These are phyloP conservation scores for Drosophila cracens DNA, from an alignment of 2,888 invertebrate species.

Conservation along the genomic window DNA sequence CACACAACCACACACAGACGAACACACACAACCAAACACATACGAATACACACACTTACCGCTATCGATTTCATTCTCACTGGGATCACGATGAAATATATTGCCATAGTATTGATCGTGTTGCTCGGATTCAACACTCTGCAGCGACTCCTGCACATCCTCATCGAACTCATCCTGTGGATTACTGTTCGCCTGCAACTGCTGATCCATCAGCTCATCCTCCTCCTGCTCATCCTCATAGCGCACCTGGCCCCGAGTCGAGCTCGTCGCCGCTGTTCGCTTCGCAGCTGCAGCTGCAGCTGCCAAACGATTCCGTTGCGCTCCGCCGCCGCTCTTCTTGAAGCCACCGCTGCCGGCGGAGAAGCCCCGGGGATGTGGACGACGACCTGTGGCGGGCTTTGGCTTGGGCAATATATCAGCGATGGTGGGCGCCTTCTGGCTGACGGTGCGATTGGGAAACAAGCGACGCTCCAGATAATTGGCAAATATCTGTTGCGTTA, in stretches of 20 bases:
- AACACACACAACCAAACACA: too few species aligned
- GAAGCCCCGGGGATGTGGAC: constrained; percentile 77
- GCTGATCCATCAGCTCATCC: constrained; percentile 50
- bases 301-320: constrained; percentile 64
- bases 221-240: constrained; percentile 57
- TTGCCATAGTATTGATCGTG: constrained; percentile 88
- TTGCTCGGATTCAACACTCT: constrained; percentile 90
- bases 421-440: constrained; percentile 87
- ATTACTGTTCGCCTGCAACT: constrained; percentile 40
- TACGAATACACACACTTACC: constrained; percentile 68
- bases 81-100: constrained; percentile 83
- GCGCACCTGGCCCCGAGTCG: constrained; percentile 6
- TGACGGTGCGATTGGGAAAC: constrained; percentile 87
- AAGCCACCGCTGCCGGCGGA: constrained; percentile 54
- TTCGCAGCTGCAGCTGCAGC: constrained; percentile 51
- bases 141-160: constrained; percentile 85
- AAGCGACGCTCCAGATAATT: constrained; percentile 90
- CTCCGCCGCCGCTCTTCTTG: constrained; percentile 56
- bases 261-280: constrained; percentile 34
- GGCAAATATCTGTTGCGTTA: constrained; percentile 91
- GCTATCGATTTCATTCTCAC: constrained; percentile 83
- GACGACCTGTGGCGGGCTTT: constrained; percentile 56
- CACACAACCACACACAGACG: too few species aligned
- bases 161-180: constrained; percentile 69
- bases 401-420: constrained; percentile 88